A percentile compares a stretch with the other conserved stretches of the same genome.
Evolutionary conservation across 2,113 vertebrate genomes (phyloP).

Genomic region (Cathartes aura): DNA sequence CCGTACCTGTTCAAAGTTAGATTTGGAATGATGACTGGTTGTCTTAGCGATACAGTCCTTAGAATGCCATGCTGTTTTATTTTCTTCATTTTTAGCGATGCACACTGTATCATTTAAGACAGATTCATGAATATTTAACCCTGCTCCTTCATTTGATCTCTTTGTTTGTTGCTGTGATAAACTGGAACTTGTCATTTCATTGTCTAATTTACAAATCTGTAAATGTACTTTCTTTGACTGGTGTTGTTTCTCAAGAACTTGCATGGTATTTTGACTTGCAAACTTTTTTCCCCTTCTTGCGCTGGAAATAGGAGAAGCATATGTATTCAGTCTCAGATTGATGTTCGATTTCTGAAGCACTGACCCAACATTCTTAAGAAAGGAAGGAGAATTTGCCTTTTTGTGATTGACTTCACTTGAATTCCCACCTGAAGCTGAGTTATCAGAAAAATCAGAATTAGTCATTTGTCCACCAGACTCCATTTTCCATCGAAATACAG

Average conservation of each 20-base stretch:
- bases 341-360: not conserved
- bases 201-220: slow-evolving; percentile 59
- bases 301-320: not conserved
- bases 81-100: not conserved
- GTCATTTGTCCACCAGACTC: not conserved
- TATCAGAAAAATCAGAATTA: not conserved
- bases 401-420: not conserved
- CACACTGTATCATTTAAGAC: not conserved
- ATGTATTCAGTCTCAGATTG: not conserved
- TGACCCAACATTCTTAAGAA: not conserved
- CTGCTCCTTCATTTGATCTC: slow-evolving; percentile 14
- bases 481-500: not conserved
- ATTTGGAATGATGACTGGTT: not conserved
- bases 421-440: not conserved
- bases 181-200: slow-evolving; percentile 8
- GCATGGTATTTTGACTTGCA: not conserved
- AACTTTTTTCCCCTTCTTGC: not conserved
- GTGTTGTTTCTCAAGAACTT: not conserved
- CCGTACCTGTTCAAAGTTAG: slow-evolving; percentile 59
- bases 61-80: not conserved
- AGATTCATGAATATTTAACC: slow-evolving; percentile 7
- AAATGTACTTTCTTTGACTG: slow-evolving; percentile 1
- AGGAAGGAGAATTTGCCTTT: not conserved
- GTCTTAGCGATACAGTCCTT: not conserved
- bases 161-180: not conserved